These are phyloP conservation scores for Decapterus maruadsi DNA, from an alignment of 2,797 vertebrate species.

Conservation along the genomic window DNA sequence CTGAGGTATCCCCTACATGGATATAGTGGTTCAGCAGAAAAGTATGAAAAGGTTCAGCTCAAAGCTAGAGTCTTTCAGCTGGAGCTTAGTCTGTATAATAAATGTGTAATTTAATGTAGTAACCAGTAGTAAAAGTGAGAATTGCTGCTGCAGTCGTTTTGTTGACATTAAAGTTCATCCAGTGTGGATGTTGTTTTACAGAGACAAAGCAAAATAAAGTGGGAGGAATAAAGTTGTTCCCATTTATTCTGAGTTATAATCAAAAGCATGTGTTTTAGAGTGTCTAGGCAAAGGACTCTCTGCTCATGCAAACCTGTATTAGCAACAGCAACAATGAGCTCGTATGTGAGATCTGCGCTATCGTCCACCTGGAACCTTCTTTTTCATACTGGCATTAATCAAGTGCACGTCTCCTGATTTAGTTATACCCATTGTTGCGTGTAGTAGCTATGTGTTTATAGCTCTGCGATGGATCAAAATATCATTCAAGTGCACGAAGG, in stretches of 20 bases:
- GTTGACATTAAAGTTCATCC: slow-evolving; percentile 42
- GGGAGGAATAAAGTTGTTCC: background rate
- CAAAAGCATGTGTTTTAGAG: background rate
- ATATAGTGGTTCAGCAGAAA: slow-evolving; percentile 42
- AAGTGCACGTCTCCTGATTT: slow-evolving; percentile 20
- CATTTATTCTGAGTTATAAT: background rate
- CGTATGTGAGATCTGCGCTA: slow-evolving; percentile 15
- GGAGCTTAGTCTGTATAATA: slow-evolving; percentile 40
- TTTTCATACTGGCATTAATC: slow-evolving; percentile 26
- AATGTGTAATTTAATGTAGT: slow-evolving; percentile 41
- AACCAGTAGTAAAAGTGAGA: slow-evolving; percentile 46
- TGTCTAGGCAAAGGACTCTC: slow-evolving; percentile 20
- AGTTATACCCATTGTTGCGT: slow-evolving; percentile 5
- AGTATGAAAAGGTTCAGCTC: slow-evolving; percentile 35
- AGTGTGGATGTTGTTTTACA: slow-evolving; percentile 36
- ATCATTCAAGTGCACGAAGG: slow-evolving; percentile 56
- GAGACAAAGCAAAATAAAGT: slow-evolving; percentile 42
- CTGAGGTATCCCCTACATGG: slow-evolving; percentile 38
- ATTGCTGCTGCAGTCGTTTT: slow-evolving; percentile 47
- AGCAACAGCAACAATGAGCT: slow-evolving; percentile 7
- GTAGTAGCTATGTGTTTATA: slow-evolving; percentile 22
- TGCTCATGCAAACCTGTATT: slow-evolving; percentile 4
- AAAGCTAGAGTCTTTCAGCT: slow-evolving; percentile 28
- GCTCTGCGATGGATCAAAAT: slow-evolving; percentile 46
- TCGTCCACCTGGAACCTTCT: slow-evolving; percentile 19